Conservation (phyloP, 2,888 invertebrate species). For the Bembecia ichneumoniformis region DNA sequence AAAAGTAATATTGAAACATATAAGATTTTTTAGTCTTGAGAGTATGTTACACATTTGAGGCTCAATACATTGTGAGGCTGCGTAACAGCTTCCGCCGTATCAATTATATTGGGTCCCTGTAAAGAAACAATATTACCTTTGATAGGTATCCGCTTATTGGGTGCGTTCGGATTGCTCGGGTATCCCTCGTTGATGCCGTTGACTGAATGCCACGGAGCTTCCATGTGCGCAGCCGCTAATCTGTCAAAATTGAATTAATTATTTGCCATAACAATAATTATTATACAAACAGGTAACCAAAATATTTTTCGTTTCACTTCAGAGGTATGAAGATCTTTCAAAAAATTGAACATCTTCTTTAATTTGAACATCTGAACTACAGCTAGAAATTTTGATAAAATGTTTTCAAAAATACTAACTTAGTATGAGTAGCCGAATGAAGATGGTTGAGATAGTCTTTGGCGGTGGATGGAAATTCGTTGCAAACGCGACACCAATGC, state of each 20-base stretch:
- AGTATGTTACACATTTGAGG: too few species aligned
- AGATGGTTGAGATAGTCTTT: constrained; percentile 89
- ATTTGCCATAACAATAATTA: too few species aligned
- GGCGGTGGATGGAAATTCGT: constrained; percentile 88
- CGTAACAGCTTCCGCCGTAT: too few species aligned
- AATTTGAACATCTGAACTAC: too few species aligned
- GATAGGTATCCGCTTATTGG: constrained; percentile 85
- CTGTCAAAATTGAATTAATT: constrained; percentile 20
- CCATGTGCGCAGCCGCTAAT: constrained; percentile 66
- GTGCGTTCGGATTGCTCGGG: constrained; percentile 78
- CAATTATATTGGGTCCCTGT: too few species aligned
- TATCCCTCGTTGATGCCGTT: constrained; percentile 76
- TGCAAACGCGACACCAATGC: constrained; percentile 91
- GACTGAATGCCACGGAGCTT: constrained; percentile 83
- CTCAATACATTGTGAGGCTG: too few species aligned
- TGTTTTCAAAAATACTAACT: constrained; percentile 53
- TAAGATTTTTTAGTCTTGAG: too few species aligned
- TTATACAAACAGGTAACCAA: too few species aligned
- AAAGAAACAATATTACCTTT: constrained; percentile 67
- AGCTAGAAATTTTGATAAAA: background rate
- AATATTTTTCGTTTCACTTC: too few species aligned
- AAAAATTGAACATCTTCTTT: too few species aligned
- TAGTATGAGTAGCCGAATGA: constrained; percentile 83
- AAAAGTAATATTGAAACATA: too few species aligned
- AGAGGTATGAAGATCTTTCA: too few species aligned